Evolutionary conservation across 2,797 vertebrate species (phyloP).

Genomic region (Anolis apletophallus): DNA sequence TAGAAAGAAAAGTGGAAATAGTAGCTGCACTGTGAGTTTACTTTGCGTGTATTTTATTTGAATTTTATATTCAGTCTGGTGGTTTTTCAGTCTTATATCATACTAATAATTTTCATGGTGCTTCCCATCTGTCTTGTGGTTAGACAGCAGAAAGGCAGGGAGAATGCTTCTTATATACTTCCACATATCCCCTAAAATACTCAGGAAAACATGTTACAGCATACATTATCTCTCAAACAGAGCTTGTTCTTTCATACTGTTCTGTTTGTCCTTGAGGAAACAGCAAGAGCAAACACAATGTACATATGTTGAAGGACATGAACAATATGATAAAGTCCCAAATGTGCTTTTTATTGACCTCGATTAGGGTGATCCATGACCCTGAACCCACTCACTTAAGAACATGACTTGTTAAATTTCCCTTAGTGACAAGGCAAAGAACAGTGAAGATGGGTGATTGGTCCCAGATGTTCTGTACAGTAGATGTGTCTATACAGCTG

Average conservation of each 20-base stretch:
- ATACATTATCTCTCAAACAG: neutral
- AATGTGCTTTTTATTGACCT: constrained; percentile 55
- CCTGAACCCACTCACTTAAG: constrained; percentile 26
- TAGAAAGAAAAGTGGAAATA: neutral
- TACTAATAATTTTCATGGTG: neutral
- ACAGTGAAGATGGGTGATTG: constrained; percentile 21
- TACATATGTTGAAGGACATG: neutral
- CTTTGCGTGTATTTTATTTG: neutral
- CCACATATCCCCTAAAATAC: neutral
- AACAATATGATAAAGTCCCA: constrained; percentile 1
- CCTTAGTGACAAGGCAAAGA: constrained; percentile 11
- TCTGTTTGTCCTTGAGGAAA: constrained; percentile 5
- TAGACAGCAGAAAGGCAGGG: neutral
- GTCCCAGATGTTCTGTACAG: constrained; percentile 48
- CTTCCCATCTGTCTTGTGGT: neutral
- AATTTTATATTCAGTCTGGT: neutral
- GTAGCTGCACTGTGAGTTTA: neutral
- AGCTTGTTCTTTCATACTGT: constrained; percentile 4
- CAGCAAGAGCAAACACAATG: neutral
- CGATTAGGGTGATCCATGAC: constrained; percentile 42
- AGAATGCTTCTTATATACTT: neutral
- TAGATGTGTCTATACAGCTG: constrained; percentile 12
- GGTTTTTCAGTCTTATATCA: neutral
- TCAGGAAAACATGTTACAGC: neutral
- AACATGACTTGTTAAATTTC: constrained; percentile 24